phyloP scores from a whole-genome alignment of 2,113 vertebrate genomes.

The Sceloporus tristichus region DNA sequence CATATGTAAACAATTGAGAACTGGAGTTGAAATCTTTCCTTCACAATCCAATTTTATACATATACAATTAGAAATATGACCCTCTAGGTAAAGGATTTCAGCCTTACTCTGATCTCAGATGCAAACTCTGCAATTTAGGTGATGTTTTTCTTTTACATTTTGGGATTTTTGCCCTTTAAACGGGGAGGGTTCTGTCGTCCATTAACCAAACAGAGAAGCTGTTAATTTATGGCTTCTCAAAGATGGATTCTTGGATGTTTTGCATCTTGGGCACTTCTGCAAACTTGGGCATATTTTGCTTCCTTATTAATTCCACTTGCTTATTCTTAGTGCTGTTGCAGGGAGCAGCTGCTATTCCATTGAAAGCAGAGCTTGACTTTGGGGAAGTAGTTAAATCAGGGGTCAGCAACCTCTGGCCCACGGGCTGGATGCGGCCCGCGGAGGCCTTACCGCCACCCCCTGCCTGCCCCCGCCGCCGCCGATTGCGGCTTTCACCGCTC shows the following conservation, averaged over 20 bases:
- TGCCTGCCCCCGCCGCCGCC: no score
- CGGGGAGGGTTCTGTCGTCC: not conserved
- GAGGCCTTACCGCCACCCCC: no score
- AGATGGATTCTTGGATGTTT: not conserved
- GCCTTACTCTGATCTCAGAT: not conserved
- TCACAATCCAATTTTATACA: not conserved
- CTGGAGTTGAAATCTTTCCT: not conserved
- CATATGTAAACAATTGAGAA: not conserved
- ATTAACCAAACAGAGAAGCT: not conserved
- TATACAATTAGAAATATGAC: not conserved
- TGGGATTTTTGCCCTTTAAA: not conserved
- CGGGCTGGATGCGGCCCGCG: no score
- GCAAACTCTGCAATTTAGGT: not conserved
- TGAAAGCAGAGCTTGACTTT: no score
- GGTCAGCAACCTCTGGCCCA: no score
- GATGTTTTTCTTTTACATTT: not conserved
- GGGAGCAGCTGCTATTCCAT: not conserved
- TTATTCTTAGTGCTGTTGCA: not conserved
- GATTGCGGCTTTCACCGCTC: no score
- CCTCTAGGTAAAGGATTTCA: not conserved
- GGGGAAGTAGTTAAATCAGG: not conserved
- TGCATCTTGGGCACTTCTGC: not conserved
- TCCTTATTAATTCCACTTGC: not conserved
- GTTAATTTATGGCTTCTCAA: not conserved
- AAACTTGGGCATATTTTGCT: constrained; percentile 42